A percentile compares a stretch with the other conserved stretches of the same genome.
phyloP scores from a whole-genome alignment of 2,113 vertebrate genomes.

The Hippopotamus amphibius region DNA sequence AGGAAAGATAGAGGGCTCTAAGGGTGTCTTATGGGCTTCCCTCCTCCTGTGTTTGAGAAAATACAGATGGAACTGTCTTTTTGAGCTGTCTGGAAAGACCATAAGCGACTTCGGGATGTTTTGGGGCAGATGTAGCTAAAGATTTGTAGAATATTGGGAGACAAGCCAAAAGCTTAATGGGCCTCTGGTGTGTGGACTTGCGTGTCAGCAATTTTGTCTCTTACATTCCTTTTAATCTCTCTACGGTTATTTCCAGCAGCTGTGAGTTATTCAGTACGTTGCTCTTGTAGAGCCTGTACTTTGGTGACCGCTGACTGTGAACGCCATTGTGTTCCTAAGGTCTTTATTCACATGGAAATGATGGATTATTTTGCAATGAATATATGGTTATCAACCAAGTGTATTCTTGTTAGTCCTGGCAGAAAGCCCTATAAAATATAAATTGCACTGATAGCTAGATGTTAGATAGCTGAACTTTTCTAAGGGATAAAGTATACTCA shows the following conservation, averaged over 20 bases:
- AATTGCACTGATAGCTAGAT: background rate
- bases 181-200: background rate
- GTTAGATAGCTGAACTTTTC: constrained; percentile 26
- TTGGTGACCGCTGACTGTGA: background rate
- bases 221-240: background rate
- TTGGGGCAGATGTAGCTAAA: background rate
- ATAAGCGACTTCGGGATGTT: background rate
- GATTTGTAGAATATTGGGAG: background rate
- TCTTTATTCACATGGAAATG: background rate
- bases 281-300: background rate
- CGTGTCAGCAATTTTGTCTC: background rate
- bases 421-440: background rate
- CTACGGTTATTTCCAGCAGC: background rate
- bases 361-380: background rate
- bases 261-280: background rate
- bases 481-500: background rate
- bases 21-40: background rate
- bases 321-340: background rate
- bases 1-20: background rate
- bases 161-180: background rate
- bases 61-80: background rate
- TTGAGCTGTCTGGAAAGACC: background rate
- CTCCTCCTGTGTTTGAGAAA: constrained; percentile 22
- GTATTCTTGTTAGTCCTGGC: background rate
- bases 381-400: background rate